Conservation (phyloP, 2,888 invertebrate genomes). For the Anaspis maculata region DNA sequence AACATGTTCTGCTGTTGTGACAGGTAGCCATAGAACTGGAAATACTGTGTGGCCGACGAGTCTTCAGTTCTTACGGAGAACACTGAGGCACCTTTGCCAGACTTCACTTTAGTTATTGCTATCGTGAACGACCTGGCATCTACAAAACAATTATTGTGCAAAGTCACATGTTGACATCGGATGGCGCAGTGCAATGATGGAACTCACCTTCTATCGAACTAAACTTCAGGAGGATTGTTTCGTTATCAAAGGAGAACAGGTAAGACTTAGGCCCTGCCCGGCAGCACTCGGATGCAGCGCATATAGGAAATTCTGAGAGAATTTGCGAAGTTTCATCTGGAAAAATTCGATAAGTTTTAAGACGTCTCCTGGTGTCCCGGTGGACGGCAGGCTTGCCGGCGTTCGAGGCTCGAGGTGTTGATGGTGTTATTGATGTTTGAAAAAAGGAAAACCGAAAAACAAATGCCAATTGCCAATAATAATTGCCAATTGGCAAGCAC, state of each 20-base stretch:
- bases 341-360: no score
- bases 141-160: conserved; percentile 29
- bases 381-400: no score
- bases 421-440: no score
- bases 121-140: conserved; percentile 70
- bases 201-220: conserved; percentile 48
- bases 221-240: conserved; percentile 65
- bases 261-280: conserved; percentile 61
- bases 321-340: neutral
- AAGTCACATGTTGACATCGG: no score
- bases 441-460: conserved; percentile 9
- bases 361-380: no score
- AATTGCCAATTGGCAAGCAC: no score
- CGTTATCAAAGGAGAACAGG: conserved; percentile 64
- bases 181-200: neutral
- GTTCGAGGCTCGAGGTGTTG: no score
- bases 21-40: conserved; percentile 98
- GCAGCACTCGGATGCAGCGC: conserved; percentile 62
- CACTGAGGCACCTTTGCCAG: conserved; percentile 68
- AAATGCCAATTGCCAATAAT: no score
- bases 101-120: conserved; percentile 63
- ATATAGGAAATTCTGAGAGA: conserved; percentile 62
- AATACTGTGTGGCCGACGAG: conserved; percentile 97
- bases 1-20: conserved; percentile 99
- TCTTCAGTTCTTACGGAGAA: conserved; percentile 96